These are phyloP conservation scores for Macroteleia sp. DNA, from an alignment of 2,888 invertebrate species.

Conservation along the genomic window DNA sequence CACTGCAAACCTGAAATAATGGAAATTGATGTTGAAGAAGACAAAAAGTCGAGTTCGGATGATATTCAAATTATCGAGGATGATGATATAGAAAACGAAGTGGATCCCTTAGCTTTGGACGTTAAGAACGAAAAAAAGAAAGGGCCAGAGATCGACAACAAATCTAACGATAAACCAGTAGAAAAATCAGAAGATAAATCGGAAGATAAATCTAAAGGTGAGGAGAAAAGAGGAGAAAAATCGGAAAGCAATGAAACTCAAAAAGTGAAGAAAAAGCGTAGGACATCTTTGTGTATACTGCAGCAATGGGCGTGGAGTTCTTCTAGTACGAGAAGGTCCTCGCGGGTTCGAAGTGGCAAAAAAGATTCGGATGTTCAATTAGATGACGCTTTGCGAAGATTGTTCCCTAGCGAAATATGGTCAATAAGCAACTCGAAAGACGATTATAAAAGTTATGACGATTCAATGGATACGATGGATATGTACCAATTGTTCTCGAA, in stretches of 20 bases:
- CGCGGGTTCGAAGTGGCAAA: conserved; percentile 83
- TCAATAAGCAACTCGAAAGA: conserved; percentile 84
- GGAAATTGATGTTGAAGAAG: conserved; percentile 75
- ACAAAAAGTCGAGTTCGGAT: conserved; percentile 74
- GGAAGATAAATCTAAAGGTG: conserved; percentile 71
- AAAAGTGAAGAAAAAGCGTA: conserved; percentile 87
- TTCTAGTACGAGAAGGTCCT: conserved; percentile 83
- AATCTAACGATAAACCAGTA: conserved; percentile 77
- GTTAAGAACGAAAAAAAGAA: conserved; percentile 66
- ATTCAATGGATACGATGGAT: conserved; percentile 87
- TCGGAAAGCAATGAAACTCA: conserved; percentile 84
- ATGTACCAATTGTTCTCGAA: conserved; percentile 87
- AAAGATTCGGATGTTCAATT: conserved; percentile 86
- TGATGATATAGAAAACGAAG: conserved; percentile 70
- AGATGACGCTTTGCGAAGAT: conserved; percentile 88
- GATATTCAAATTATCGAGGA: conserved; percentile 78
- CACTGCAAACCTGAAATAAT: conserved; percentile 69
- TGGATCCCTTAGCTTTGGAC: conserved; percentile 51
- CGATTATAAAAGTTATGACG: conserved; percentile 84
- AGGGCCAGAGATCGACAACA: conserved; percentile 67
- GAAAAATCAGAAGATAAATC: conserved; percentile 66
- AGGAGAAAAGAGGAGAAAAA: conserved; percentile 77
- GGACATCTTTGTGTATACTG: conserved; percentile 89
- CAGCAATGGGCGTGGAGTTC: conserved; percentile 92
- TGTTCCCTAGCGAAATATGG: conserved; percentile 87